Evolutionary conservation across 2,797 vertebrate species (phyloP), one percentile per base, ranked within the genome.

Genomic region (Typhlichthys eigenmanni): DNA sequence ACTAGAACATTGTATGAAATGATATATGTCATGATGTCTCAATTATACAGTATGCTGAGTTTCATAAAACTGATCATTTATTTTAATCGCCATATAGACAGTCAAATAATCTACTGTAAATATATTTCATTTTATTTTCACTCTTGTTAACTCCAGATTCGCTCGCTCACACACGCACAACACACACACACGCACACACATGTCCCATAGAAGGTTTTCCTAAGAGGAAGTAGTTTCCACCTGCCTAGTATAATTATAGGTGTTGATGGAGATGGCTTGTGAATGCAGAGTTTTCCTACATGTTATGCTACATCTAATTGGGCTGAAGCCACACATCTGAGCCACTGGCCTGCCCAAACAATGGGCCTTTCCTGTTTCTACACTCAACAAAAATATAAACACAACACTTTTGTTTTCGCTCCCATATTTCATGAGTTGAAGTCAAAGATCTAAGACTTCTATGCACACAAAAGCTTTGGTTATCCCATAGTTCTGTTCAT

Each of bases 261-360:
- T 87, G 87, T 76, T 79, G 84, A 85, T 84, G 82, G 79, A 80
- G 84, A 81, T 59, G 61, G 58, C 74, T 82, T 68, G 70, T 62
- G 68, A 59, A 13, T 71, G 79, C 70, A 76, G 4, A 29, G 63
- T 29, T 86, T 86, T 84, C 78, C 85, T 75, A 14, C 47, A 48
- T 69, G 79, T 87, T 85, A 85, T 71, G 24, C 24, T 29, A 29
- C 24, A 81, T 88, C 82, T 85, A 88, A 88, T 86, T 88, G 81
- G 79, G 71, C 80, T 76, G 72, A 80, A 79, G 78, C 69, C 63
- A 72, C 63, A 61, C 66, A 68, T 13, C 61, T 80, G 81, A 85
- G 78, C 71, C 45, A 2, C 65, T 80, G 80, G 83, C 73, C 81
- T 80, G 73, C 74, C 80, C 78, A 79, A 85, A 87, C 84, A 89